Evolutionary conservation across 1,140 invertebrate species (phyloP), one percentile per base, ranked within the genome.

Genomic region (Cyclina sinensis): DNA sequence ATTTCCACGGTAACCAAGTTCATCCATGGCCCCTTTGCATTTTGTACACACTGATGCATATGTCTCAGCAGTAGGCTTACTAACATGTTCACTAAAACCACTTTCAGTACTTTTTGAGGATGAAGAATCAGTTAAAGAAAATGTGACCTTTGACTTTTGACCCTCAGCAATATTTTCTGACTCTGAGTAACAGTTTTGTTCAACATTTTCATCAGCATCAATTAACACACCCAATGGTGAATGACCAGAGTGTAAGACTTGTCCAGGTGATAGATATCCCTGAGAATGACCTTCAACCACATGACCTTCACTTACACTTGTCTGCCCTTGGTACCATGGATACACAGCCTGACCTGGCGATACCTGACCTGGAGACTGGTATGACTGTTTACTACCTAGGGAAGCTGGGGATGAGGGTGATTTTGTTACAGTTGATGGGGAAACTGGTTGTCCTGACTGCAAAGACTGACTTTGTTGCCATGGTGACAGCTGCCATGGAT

Each of bases 81-180:
- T 74, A 65, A 86, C n/a, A 27, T 91, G 74, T 68, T 94, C 93
- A 83, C 92, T 93, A 79, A 92, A 94, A 1, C 93, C 92, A 86
- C 91, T 92, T 62, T 93, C 92, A 7, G 88, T 83, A 88, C 93
- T 94, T 35, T 90, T 91, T 1, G 92, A 91, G 16, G 90, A 90
- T 14, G 91, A 90, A 21, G 91, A 92, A 54, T 86, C 90, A 16
- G 80, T 88, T 9, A 93, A 24, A 27, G 74, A 84, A 84, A 94
- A 94, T 21, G 84, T 91, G 24, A 93, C 93, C 70, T 90, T 92
- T 37, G 76, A n/a, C 27, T 30, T 46, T 48, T 84, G 21, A 46
- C 16, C 35, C 7, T 57, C 46, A 14, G 59, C n/a, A 11, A 27
- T 9, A 48, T n/a, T 43, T 73, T 24, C 35, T 46, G 43, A 51